Evolutionary conservation across 2,113 vertebrate genomes (phyloP).

Genomic region (Mystacornis crossleyi): DNA sequence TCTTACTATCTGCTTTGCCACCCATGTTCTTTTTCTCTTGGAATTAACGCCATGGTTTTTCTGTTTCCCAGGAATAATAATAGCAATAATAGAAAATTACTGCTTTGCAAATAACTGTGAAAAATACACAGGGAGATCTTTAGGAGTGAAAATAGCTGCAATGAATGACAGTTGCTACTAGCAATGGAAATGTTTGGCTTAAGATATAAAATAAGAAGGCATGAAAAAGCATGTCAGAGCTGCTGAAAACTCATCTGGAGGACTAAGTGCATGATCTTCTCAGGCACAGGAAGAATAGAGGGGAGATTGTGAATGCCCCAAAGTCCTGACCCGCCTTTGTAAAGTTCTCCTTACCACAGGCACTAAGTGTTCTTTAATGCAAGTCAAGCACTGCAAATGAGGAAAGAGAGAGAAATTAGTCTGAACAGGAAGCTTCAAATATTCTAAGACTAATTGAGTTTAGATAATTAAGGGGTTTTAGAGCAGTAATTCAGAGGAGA

Average conservation of each 20-base stretch:
- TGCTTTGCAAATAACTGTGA: conserved; percentile 43
- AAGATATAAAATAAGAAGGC: background rate
- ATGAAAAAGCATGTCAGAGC: background rate
- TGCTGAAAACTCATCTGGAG: conserved; percentile 15
- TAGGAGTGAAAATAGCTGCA: conserved; percentile 40
- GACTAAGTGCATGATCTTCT: background rate
- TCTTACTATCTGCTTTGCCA: conserved; percentile 63
- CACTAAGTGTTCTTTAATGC: conserved; percentile 37
- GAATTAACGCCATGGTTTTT: background rate
- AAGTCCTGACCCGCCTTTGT: conserved; percentile 36
- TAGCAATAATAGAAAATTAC: background rate
- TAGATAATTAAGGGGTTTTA: conserved; percentile 44
- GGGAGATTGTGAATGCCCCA: background rate
- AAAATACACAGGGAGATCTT: conserved; percentile 49
- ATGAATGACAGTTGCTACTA: conserved; percentile 38
- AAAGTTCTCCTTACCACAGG: conserved; percentile 3
- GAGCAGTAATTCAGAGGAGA: conserved; percentile 50
- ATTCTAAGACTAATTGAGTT: conserved; percentile 57
- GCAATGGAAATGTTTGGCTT: conserved; percentile 54
- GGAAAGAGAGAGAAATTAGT: conserved; percentile 21
- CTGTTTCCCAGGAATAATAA: conserved; percentile 54
- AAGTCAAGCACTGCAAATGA: conserved; percentile 39
- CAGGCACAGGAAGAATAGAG: background rate
- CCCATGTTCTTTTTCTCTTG: conserved; percentile 36
- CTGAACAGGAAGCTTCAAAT: conserved; percentile 57